These are phyloP conservation scores for Urechis unicinctus DNA, from an alignment of 2,888 invertebrate genomes.

Conservation along the genomic window DNA sequence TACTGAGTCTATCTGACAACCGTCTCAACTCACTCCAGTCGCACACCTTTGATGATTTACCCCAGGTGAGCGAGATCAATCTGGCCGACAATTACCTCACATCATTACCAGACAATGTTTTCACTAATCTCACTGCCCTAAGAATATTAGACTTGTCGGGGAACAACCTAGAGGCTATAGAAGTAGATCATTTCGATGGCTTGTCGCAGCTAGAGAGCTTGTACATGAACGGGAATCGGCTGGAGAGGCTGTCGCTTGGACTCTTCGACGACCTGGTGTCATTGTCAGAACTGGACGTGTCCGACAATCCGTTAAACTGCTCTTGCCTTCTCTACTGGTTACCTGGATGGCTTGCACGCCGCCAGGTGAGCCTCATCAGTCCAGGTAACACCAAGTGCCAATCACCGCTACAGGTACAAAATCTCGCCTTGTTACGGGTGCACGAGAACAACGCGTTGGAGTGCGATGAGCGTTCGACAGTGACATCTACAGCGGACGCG, in stretches of 20 bases:
- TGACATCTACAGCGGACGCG: neutral
- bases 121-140: neutral
- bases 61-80: neutral
- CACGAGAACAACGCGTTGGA: neutral
- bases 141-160: neutral
- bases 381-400: neutral
- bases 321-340: constrained; percentile 5
- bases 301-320: constrained; percentile 7
- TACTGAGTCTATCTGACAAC: constrained; percentile 5
- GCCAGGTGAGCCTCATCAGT: neutral
- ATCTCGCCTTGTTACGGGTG: neutral
- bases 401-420: too few species aligned
- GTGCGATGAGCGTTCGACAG: neutral
- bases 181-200: neutral
- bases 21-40: neutral
- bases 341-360: constrained; percentile 2
- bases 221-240: neutral
- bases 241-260: neutral
- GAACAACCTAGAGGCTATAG: neutral
- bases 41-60: constrained; percentile 1
- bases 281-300: constrained; percentile 3
- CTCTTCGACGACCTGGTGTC: neutral
- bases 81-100: neutral
- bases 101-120: neutral
- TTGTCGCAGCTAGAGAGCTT: neutral